Conservation (phyloP, 2,113 vertebrate species). For the Octodon degus region DNA sequence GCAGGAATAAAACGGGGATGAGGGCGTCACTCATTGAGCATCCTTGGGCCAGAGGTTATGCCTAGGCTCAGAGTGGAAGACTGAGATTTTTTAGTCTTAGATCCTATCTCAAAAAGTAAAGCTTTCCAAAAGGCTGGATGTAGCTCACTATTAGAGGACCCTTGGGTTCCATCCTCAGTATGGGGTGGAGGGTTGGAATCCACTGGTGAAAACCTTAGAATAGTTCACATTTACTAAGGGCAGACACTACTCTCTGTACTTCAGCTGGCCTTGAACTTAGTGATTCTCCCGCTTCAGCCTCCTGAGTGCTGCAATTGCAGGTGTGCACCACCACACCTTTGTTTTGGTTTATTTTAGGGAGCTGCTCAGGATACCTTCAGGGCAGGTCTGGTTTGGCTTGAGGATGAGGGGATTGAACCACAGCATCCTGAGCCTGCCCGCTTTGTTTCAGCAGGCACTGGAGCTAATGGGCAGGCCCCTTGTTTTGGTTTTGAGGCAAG, state of each 20-base stretch:
- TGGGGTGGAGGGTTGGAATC: neutral
- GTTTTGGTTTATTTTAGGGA: too few species aligned
- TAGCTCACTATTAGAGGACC: neutral
- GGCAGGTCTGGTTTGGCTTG: too few species aligned
- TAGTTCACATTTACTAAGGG: neutral
- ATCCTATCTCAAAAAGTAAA: neutral
- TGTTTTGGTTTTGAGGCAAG: too few species aligned
- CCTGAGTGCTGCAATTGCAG: too few species aligned
- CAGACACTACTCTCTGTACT: neutral
- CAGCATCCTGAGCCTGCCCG: too few species aligned
- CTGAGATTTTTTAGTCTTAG: neutral
- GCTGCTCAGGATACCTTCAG: too few species aligned
- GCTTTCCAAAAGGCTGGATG: neutral
- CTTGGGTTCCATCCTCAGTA: neutral
- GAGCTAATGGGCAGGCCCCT: too few species aligned
- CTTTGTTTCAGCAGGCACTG: too few species aligned
- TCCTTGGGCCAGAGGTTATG: neutral
- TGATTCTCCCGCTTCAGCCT: neutral
- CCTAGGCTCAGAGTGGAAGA: neutral
- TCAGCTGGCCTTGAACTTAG: neutral
- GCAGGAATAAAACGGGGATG: neutral
- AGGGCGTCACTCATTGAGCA: neutral
- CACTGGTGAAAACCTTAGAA: neutral
- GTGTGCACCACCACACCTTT: too few species aligned
- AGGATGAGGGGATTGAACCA: too few species aligned